Evolutionary conservation across 1,140 invertebrate species (phyloP), one percentile per base, ranked within the genome.

Genomic region (Mamestra configurata): DNA sequence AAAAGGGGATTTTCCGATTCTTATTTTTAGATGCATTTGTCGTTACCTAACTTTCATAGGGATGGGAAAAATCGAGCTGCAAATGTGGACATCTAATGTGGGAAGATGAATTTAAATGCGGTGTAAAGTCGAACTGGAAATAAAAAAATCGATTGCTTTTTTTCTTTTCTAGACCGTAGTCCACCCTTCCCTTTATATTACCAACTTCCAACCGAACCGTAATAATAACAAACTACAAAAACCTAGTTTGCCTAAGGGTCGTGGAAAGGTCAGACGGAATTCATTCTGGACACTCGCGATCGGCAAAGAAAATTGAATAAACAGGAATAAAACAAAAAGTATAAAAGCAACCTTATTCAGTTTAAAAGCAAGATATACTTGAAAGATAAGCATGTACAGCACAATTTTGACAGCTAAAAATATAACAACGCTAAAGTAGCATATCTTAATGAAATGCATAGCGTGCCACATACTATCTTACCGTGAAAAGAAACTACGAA

Each of bases 381-480:
- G 27, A 31, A 31, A 31, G 6, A 64, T 37, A 35, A 53, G 35
- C 13, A 3, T 7, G 27, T n/a, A 15, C 27, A 31, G 4, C 24
- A n/a, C 3, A 31, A 61, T 40, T 66, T 27, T 66, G 35, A 66
- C 61, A 40, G 61, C 61, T 66, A 5, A 43, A 66, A 43, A 13
- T 40, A 66, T 66, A 40, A 66, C 6, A 40, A 13, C 15, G 11
- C n/a, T 66, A 11, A 22, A 43, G 35, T 40, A 66, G 61, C 61
- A 40, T 66, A 66, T 66, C 61, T 22, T 66, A 66, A 66, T 66
- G 35, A 40, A 66, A 70, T 70, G 40, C 43, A 71, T 71, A 53
- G 68, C 68, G 68, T 71, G 46, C 49, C 27, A 71, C 66, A 46
- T 70, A 70, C 22, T 70, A 68, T 68, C 40, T 53, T 27, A 75